A percentile compares a stretch with the other conserved stretches of the same genome.
These are phyloP conservation scores for Clarias platycephalus DNA, from an alignment of 2,797 vertebrate species.

Conservation along the genomic window DNA sequence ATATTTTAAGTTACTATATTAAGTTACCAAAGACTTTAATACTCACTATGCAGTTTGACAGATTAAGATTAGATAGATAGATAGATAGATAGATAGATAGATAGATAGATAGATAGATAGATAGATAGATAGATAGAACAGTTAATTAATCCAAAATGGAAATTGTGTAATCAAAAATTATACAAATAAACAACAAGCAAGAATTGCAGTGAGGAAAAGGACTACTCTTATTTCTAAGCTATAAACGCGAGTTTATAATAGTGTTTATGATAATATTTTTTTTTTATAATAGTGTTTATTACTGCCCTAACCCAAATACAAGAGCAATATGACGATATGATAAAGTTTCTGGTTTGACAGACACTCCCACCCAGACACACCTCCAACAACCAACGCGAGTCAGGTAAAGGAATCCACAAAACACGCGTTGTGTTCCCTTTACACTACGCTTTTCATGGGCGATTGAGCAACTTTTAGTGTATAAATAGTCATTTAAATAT, in stretches of 20 bases:
- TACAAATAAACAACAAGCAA: no score
- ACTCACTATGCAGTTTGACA: no score
- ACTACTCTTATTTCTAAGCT: neutral
- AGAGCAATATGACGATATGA: neutral
- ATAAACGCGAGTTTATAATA: neutral
- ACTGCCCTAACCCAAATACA: neutral
- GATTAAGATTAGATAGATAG: no score
- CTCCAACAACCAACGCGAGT: neutral
- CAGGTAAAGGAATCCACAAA: neutral
- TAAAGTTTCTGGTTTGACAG: neutral
- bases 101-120: no score
- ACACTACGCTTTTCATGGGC: neutral
- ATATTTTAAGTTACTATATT: no score
- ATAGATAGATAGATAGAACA: no score
- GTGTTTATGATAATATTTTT: neutral
- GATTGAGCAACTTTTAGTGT: neutral
- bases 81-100: no score
- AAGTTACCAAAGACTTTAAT: no score
- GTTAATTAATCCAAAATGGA: no score
- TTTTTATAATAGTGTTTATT: neutral
- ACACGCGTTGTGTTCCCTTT: neutral
- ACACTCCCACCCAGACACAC: constrained; percentile 40
- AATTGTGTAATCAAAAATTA: no score
- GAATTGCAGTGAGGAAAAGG: neutral
- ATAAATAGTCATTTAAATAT: neutral